Evolutionary conservation across 2,797 vertebrate species (phyloP).

Genomic region (Poeciliopsis presidionis): DNA sequence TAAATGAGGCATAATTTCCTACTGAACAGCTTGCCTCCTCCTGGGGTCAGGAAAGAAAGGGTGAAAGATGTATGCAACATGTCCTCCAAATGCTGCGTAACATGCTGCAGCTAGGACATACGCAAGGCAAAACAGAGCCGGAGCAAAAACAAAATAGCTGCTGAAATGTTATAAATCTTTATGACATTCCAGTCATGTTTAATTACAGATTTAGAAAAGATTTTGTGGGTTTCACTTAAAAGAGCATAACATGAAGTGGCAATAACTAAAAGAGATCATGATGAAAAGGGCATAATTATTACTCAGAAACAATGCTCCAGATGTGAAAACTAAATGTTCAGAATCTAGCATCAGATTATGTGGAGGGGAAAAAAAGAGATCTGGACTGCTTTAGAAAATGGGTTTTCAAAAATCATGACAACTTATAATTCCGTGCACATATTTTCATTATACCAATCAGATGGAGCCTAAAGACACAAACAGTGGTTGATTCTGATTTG

Average conservation of each 20-base stretch:
- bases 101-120: conserved; percentile 22
- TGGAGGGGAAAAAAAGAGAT: background rate
- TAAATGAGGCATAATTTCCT: conserved; percentile 55
- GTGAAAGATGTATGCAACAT: conserved; percentile 50
- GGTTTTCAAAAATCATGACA: background rate
- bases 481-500: background rate
- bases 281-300: conserved; percentile 21
- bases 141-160: conserved; percentile 39
- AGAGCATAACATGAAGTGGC: background rate
- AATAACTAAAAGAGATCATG: conserved; percentile 5
- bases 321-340: conserved; percentile 16
- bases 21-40: conserved; percentile 51
- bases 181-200: conserved; percentile 51
- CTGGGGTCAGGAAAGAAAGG: conserved; percentile 50
- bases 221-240: conserved; percentile 33
- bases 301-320: background rate
- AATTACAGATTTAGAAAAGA: conserved; percentile 46
- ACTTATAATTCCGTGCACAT: background rate
- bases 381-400: background rate
- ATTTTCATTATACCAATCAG: background rate
- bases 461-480: background rate
- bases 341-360: background rate
- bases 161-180: conserved; percentile 51
- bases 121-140: conserved; percentile 17
- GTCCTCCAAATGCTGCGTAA: conserved; percentile 39